Evolutionary conservation across 2,113 vertebrate genomes (phyloP).

Genomic region (Mesoclemmys tuberculata): DNA sequence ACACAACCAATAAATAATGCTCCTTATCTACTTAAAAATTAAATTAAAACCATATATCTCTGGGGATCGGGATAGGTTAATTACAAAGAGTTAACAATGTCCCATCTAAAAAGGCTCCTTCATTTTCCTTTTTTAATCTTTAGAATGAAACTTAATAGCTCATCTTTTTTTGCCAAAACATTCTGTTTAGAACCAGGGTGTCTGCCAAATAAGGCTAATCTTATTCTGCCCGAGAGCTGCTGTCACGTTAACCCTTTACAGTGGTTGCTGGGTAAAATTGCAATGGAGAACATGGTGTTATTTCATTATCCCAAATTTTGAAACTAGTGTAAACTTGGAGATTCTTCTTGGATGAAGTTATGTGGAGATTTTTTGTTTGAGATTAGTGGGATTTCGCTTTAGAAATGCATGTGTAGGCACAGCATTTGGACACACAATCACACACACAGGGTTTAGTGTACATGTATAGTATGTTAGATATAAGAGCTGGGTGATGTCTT

Average conservation of each 20-base stretch:
- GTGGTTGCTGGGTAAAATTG: background rate
- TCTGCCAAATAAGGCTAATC: background rate
- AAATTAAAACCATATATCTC: slow-evolving; percentile 66
- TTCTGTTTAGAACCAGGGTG: background rate
- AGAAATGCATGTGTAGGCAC: background rate
- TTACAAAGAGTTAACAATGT: slow-evolving; percentile 58
- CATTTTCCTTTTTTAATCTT: slow-evolving; percentile 48
- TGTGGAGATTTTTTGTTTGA: background rate
- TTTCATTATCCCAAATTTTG: background rate
- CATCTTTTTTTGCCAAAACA: background rate
- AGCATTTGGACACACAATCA: background rate
- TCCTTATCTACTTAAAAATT: slow-evolving; percentile 59
- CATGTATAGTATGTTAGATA: background rate
- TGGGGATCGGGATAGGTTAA: slow-evolving; percentile 59
- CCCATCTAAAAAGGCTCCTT: slow-evolving; percentile 8
- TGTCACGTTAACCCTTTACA: background rate
- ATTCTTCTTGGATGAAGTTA: background rate
- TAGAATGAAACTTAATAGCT: slow-evolving; percentile 17
- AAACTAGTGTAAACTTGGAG: background rate
- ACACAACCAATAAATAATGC: slow-evolving; percentile 52
- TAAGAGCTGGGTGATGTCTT: background rate
- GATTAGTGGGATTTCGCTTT: background rate
- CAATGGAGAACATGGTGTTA: background rate
- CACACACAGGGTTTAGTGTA: background rate
- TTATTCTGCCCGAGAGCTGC: background rate